A percentile compares a stretch with the other conserved stretches of the same genome.
Conservation (phyloP, 2,888 invertebrate genomes). For the Toxonevra muliebris region DNA sequence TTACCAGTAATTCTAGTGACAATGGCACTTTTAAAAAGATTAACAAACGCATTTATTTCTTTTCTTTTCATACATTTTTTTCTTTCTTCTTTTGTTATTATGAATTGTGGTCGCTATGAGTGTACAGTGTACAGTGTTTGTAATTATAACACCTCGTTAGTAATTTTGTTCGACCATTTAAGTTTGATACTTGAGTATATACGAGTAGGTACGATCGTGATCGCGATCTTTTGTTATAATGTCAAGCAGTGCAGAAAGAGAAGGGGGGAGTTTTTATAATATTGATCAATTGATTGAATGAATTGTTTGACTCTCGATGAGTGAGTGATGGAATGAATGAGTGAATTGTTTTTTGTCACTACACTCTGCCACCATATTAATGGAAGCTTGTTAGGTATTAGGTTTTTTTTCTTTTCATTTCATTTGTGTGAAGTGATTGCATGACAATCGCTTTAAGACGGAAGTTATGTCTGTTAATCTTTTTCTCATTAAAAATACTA, state of each 20-base stretch:
- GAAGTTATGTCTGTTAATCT: conserved; percentile 23
- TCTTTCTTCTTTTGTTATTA: conserved; percentile 18
- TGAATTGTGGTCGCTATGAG: conserved; percentile 33
- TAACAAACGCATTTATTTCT: conserved; percentile 34
- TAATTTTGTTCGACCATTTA: conserved; percentile 52
- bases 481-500: conserved; percentile 3
- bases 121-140: conserved; percentile 47
- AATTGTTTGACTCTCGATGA: not conserved
- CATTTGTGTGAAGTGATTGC: conserved; percentile 7
- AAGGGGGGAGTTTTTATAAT: not conserved
- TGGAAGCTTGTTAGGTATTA: conserved; percentile 16
- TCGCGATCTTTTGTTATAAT: no score
- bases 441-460: conserved; percentile 29
- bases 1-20: conserved; percentile 49
- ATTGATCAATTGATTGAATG: conserved; percentile 7
- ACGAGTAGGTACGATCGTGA: not conserved
- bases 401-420: conserved; percentile 1
- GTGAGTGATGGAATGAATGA: not conserved
- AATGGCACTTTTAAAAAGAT: conserved; percentile 43
- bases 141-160: conserved; percentile 59
- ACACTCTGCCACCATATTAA: conserved; percentile 23
- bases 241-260: not conserved
- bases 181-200: not conserved
- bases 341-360: not conserved
- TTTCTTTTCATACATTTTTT: conserved; percentile 28